A percentile compares a stretch with the other conserved stretches of the same genome.
Evolutionary conservation across 2,113 vertebrate species (phyloP).

Genomic region (Eupsittula cactorum): DNA sequence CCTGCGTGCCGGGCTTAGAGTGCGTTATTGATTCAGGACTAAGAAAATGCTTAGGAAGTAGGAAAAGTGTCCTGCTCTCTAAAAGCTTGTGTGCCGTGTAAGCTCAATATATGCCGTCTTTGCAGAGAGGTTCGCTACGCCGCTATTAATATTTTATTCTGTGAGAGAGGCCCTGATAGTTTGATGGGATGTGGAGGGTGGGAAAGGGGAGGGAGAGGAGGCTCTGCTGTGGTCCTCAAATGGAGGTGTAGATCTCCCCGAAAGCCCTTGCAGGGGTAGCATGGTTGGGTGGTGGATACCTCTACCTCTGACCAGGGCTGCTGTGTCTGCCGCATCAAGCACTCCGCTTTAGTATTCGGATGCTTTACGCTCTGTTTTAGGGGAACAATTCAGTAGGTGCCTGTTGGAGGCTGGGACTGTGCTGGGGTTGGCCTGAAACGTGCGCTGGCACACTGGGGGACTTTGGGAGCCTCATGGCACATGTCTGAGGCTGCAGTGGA

Average conservation of each 20-base stretch:
- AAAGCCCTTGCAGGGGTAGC: not conserved
- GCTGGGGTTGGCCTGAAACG: not conserved
- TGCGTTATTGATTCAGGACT: conserved; percentile 80
- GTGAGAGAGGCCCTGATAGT: conserved; percentile 39
- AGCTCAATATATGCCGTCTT: conserved; percentile 71
- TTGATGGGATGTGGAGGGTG: not conserved
- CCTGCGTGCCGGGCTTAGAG: conserved; percentile 23
- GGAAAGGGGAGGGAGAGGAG: not conserved
- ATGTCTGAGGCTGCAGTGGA: not conserved
- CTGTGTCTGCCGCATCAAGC: not conserved
- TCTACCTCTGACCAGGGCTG: not conserved
- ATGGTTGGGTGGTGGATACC: not conserved
- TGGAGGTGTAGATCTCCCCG: not conserved
- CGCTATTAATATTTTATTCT: conserved; percentile 94
- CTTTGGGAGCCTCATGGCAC: not conserved
- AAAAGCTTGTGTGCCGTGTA: conserved; percentile 76
- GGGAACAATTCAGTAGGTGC: not conserved
- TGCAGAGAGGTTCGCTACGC: conserved; percentile 80
- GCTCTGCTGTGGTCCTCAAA: not conserved
- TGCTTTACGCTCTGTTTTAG: not conserved
- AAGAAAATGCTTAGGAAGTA: conserved; percentile 83
- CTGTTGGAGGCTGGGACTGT: not conserved
- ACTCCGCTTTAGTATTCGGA: not conserved
- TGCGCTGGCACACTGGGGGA: not conserved
- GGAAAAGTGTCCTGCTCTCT: conserved; percentile 78